Evolutionary conservation across 2,797 vertebrate genomes (phyloP).

Genomic region (Calcarius lapponicus): DNA sequence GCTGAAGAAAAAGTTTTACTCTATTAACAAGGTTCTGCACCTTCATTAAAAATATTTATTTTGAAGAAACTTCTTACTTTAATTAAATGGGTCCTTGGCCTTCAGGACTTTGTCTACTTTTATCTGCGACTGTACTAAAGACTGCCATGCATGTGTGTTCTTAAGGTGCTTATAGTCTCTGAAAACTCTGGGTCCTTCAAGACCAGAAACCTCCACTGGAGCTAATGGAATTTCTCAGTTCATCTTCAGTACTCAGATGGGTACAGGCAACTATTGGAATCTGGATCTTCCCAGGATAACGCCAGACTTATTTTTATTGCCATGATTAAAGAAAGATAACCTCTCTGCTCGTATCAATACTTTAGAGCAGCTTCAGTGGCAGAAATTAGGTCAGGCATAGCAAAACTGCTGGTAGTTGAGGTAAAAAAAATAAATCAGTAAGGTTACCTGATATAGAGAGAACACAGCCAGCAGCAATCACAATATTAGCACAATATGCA

Average conservation of each 20-base stretch:
- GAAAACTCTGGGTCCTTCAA: neutral
- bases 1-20: neutral
- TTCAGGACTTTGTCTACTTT: neutral
- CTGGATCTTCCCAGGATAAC: neutral
- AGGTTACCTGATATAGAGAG: conserved; percentile 28
- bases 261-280: neutral
- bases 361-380: conserved; percentile 14
- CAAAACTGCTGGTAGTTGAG: conserved; percentile 36
- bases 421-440: conserved; percentile 48
- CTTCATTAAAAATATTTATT: neutral
- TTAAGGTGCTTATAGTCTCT: neutral
- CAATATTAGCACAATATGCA: conserved; percentile 54
- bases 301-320: neutral
- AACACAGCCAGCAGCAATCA: conserved; percentile 46
- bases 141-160: neutral
- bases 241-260: neutral
- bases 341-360: conserved; percentile 1
- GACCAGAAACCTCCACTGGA: neutral
- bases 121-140: neutral
- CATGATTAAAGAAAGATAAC: conserved; percentile 32
- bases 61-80: neutral
- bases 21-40: neutral
- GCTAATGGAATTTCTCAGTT: neutral
- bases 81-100: neutral
- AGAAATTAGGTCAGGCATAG: conserved; percentile 55